A percentile compares a stretch with the other conserved stretches of the same genome.
phyloP scores from a whole-genome alignment of 2,888 invertebrate genomes.

The Uropetala carovei region DNA sequence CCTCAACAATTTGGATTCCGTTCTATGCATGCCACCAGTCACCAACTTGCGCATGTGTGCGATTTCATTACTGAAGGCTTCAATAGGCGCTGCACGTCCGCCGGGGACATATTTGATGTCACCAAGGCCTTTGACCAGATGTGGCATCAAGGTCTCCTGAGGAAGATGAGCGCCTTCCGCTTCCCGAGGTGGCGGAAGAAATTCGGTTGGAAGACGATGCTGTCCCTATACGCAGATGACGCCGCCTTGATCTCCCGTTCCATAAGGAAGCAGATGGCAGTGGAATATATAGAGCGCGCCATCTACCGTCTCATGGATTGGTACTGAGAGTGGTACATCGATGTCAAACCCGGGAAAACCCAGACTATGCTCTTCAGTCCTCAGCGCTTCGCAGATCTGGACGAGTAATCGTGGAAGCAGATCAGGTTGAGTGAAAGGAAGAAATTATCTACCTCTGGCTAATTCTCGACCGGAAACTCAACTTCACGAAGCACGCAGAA shows the following conservation, averaged over 20 bases:
- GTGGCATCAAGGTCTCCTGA: background rate
- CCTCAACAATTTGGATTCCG: background rate
- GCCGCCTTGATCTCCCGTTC: background rate
- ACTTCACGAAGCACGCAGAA: background rate
- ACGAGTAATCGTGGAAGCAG: background rate
- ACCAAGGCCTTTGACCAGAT: background rate
- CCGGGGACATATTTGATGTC: background rate
- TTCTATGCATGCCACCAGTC: background rate
- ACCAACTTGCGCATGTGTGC: background rate
- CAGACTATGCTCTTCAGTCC: background rate
- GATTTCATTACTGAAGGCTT: background rate
- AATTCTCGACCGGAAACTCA: background rate
- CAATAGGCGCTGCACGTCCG: background rate
- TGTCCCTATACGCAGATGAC: background rate
- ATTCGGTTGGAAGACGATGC: background rate
- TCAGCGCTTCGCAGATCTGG: background rate
- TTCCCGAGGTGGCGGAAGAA: background rate
- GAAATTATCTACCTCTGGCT: background rate
- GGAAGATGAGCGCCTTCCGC: background rate
- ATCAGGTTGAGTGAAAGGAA: background rate
- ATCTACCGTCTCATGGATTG: background rate
- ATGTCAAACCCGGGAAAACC: background rate
- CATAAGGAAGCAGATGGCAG: background rate
- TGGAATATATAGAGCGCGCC: background rate
- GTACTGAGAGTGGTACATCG: background rate